Conservation (phyloP, 2,797 vertebrate species). For the Rhynchonycteris naso region DNA sequence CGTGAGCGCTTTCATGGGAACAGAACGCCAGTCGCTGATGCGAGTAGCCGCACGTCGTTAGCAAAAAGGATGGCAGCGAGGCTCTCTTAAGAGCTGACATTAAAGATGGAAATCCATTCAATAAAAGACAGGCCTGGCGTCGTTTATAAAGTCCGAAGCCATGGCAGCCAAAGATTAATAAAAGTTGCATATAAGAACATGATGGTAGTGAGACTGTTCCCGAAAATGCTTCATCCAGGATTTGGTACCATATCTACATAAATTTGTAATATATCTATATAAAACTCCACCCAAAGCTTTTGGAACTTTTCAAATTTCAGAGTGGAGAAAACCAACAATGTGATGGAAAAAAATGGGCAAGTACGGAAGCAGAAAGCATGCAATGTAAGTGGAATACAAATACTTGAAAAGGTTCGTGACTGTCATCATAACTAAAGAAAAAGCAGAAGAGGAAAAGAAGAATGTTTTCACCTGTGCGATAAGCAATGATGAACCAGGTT, state of each 20-base stretch:
- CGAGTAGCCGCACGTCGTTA: background rate
- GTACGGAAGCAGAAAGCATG: background rate
- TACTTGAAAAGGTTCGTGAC: background rate
- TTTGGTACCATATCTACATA: background rate
- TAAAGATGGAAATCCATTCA: constrained; percentile 37
- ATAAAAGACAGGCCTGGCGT: constrained; percentile 48
- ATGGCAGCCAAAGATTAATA: constrained; percentile 44
- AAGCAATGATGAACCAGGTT: background rate
- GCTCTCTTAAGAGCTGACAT: constrained; percentile 13
- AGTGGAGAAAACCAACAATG: background rate
- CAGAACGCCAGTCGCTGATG: background rate
- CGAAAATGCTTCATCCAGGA: background rate
- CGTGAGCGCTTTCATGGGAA: constrained; percentile 33
- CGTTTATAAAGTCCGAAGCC: constrained; percentile 57
- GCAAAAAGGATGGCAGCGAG: background rate
- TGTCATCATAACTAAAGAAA: background rate
- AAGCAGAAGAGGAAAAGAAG: background rate
- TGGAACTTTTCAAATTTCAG: background rate
- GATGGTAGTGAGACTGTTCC: background rate
- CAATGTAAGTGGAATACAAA: background rate
- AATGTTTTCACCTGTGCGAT: background rate
- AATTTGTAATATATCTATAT: background rate
- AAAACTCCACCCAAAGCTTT: background rate
- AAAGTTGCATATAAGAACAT: constrained; percentile 47
- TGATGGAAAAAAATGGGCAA: background rate